Conservation (phyloP, 2,888 invertebrate genomes). For the Pammene fasciana region DNA sequence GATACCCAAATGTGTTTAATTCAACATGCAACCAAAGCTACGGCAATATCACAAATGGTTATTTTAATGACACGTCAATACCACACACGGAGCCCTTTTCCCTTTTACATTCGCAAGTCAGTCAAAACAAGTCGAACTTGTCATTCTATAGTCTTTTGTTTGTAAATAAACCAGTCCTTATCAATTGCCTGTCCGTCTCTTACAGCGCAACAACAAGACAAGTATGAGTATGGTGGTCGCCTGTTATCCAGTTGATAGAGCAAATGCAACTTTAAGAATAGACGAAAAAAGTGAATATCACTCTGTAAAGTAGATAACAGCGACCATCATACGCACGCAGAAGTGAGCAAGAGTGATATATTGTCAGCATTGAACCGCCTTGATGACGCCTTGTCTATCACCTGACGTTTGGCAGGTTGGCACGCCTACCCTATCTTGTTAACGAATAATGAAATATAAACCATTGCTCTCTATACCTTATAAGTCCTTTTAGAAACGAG, state of each 20-base stretch:
- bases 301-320: too few relatives aligned
- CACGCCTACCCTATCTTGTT: slow-evolving; percentile 45
- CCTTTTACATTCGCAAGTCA: slow-evolving; percentile 19
- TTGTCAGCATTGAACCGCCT: slow-evolving; percentile 16
- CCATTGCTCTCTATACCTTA: neutral
- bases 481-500: neutral
- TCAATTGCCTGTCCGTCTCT: neutral
- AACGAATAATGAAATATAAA: neutral
- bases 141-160: slow-evolving; percentile 46
- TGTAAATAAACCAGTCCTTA: slow-evolving; percentile 47
- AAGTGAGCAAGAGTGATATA: slow-evolving; percentile 15
- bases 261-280: too few relatives aligned
- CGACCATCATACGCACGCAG: neutral
- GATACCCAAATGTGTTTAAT: neutral
- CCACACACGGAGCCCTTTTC: slow-evolving; percentile 15
- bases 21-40: neutral
- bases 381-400: slow-evolving; percentile 44
- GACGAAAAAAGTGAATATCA: too few relatives aligned
- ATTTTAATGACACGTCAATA: slow-evolving; percentile 11
- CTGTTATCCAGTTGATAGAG: too few relatives aligned
- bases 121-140: slow-evolving; percentile 30
- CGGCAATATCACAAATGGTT: neutral
- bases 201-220: too few relatives aligned
- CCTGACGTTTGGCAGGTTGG: slow-evolving; percentile 46
- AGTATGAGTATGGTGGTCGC: too few relatives aligned